These are phyloP conservation scores for Prunella fulvescens DNA, from an alignment of 2,113 vertebrate species.

Conservation along the genomic window DNA sequence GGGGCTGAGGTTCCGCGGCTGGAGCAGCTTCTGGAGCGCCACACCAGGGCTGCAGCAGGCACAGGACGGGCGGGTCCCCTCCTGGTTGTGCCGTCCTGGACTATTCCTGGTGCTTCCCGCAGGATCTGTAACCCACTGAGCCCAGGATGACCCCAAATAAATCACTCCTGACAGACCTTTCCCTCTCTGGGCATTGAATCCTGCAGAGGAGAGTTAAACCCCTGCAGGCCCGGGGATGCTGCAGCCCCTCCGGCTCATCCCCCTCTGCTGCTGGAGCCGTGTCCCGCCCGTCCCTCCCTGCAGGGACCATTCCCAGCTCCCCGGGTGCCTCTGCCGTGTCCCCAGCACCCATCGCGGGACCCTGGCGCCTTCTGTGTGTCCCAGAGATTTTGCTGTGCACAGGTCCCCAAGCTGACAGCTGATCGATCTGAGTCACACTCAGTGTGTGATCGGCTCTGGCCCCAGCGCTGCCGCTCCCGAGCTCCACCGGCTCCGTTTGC, in stretches of 20 bases:
- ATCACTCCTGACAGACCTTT: not conserved
- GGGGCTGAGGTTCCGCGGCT: not conserved
- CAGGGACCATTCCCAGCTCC: not conserved
- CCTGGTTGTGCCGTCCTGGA: not conserved
- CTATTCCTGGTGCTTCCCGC: too few species aligned
- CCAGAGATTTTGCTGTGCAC: not conserved
- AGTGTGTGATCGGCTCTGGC: not conserved
- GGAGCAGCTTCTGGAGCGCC: not conserved
- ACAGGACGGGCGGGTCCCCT: fast-evolving
- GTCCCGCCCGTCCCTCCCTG: not conserved
- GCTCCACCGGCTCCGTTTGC: not conserved
- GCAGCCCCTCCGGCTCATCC: not conserved
- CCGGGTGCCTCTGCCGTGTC: fast-evolving
- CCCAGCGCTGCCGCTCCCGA: not conserved
- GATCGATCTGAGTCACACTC: not conserved
- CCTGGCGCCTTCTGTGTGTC: not conserved
- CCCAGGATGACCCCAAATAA: not conserved
- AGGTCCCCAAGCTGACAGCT: not conserved
- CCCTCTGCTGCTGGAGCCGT: fast-evolving
- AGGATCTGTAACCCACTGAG: fast-evolving
- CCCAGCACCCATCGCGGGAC: fast-evolving
- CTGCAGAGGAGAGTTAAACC: not conserved
- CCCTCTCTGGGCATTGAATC: not conserved
- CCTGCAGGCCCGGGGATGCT: not conserved
- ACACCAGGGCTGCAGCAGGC: not conserved